phyloP scores from a whole-genome alignment of 2,888 invertebrate species.

The Caenorhabditis zanzibari region DNA sequence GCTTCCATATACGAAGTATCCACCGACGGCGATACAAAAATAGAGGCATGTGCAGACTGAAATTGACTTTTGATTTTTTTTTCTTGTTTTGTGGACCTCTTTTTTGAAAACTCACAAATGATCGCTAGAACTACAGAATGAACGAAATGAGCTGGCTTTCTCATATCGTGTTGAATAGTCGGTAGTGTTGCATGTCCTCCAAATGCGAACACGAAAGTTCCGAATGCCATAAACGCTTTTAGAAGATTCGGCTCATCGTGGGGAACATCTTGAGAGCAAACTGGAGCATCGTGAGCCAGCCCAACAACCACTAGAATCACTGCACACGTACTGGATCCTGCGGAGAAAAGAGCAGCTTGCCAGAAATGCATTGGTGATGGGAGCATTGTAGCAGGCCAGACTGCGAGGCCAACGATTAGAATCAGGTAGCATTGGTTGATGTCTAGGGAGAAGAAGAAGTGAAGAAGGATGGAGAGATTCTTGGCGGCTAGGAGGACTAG shows the following conservation, averaged over 20 bases:
- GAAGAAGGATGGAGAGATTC: constrained; percentile 69
- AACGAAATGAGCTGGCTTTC: constrained; percentile 72
- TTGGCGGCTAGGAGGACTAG: constrained; percentile 69
- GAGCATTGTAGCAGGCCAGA: constrained; percentile 73
- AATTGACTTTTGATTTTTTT: background rate
- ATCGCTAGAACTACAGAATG: constrained; percentile 70
- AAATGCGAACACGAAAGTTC: constrained; percentile 70
- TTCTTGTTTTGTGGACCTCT: too few species aligned
- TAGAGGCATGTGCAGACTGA: constrained; percentile 68
- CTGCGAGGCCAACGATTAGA: constrained; percentile 63
- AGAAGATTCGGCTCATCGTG: constrained; percentile 53
- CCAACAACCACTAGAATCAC: constrained; percentile 67
- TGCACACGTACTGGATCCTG: constrained; percentile 66
- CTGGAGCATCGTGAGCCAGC: constrained; percentile 66
- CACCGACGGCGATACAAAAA: constrained; percentile 62
- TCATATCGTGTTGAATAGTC: constrained; percentile 78
- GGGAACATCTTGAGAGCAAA: constrained; percentile 60
- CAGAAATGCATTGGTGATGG: constrained; percentile 73
- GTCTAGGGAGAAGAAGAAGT: constrained; percentile 69
- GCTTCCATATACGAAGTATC: constrained; percentile 67
- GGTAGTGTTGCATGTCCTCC: constrained; percentile 74
- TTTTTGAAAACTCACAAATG: constrained; percentile 51
- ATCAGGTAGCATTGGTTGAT: constrained; percentile 71
- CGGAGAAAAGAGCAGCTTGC: constrained; percentile 72
- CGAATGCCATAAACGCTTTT: constrained; percentile 69